Evolutionary conservation across 2,113 vertebrate species (phyloP).

Genomic region (Potamarius usumacintae): DNA sequence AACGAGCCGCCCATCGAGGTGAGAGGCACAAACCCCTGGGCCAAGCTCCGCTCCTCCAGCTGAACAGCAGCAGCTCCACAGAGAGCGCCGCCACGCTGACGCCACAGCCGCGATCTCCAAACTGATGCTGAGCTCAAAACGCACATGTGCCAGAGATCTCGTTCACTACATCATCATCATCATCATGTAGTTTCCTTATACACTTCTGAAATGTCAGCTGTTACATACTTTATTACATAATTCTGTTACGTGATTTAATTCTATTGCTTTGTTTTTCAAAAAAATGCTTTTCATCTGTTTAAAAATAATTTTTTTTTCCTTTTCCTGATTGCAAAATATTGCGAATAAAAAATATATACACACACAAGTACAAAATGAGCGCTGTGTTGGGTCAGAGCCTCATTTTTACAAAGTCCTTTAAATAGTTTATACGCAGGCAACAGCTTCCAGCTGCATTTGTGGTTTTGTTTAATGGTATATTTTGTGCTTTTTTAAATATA

Average conservation of each 20-base stretch:
- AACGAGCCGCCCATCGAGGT: constrained; percentile 84
- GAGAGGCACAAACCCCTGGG: constrained; percentile 87
- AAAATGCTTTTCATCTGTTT: not conserved
- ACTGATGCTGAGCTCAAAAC: not conserved
- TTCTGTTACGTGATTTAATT: no score
- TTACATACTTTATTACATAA: not conserved
- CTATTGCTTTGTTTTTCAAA: not conserved
- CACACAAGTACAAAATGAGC: not conserved
- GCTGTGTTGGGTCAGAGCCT: not conserved
- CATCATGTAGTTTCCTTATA: not conserved
- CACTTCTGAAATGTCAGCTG: not conserved
- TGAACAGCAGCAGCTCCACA: constrained; percentile 58
- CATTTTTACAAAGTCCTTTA: not conserved
- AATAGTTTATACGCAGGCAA: not conserved
- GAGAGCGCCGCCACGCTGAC: not conserved
- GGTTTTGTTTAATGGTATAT: not conserved
- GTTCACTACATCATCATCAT: not conserved
- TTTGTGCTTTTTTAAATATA: not conserved
- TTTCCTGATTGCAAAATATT: not conserved
- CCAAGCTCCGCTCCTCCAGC: constrained; percentile 82
- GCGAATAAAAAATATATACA: not conserved
- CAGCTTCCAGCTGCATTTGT: not conserved
- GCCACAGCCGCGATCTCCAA: not conserved
- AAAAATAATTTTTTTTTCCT: not conserved
- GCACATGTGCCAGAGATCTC: not conserved